Evolutionary conservation across 1,140 invertebrate species (phyloP).

Genomic region (Aphelenchoides fujianensis): DNA sequence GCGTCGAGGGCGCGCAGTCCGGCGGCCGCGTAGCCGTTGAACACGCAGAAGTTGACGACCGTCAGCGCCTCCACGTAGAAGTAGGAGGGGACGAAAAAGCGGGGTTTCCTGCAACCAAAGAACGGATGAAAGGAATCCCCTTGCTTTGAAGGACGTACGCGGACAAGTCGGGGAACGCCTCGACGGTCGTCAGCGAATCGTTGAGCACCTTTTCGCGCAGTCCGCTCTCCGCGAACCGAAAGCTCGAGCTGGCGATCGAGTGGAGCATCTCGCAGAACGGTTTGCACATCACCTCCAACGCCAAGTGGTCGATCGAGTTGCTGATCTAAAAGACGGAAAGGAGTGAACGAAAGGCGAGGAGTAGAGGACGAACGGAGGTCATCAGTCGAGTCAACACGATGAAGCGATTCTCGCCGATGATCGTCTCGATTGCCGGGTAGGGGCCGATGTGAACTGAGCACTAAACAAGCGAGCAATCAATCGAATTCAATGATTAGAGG

Average conservation of each 20-base stretch:
- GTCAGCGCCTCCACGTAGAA: constrained; percentile 54
- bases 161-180: constrained; percentile 39
- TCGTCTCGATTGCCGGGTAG: constrained; percentile 55
- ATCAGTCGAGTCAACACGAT: constrained; percentile 52
- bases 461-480: background rate
- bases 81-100: constrained; percentile 47
- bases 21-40: constrained; percentile 57
- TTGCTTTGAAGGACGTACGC: background rate
- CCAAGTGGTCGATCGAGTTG: constrained; percentile 34
- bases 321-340: constrained; percentile 47
- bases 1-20: constrained; percentile 57
- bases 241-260: constrained; percentile 42
- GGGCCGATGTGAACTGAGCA: constrained; percentile 52
- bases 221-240: constrained; percentile 46
- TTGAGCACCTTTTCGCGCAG: constrained; percentile 42
- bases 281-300: constrained; percentile 51
- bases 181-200: constrained; percentile 27
- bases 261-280: constrained; percentile 46
- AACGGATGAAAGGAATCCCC: constrained; percentile 7
- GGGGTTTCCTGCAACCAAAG: constrained; percentile 42
- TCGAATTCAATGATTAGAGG: constrained; percentile 22
- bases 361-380: constrained; percentile 44
- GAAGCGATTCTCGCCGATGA: constrained; percentile 60
- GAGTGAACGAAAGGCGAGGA: constrained; percentile 33
- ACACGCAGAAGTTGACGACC: constrained; percentile 54